A percentile compares a stretch with the other conserved stretches of the same genome.
Evolutionary conservation across 2,113 vertebrate species (phyloP).

Genomic region (Tonatia bakeri): DNA sequence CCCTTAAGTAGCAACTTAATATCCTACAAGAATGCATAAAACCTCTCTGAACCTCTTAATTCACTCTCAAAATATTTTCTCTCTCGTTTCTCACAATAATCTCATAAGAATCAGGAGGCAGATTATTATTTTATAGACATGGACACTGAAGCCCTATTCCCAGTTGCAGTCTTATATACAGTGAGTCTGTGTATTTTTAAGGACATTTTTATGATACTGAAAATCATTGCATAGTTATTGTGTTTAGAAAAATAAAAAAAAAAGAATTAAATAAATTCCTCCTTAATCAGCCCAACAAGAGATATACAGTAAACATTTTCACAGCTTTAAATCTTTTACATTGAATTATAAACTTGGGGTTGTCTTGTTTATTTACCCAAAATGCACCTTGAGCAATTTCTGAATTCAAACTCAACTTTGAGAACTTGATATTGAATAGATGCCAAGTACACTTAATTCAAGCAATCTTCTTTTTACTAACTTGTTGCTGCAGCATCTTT

Average conservation of each 20-base stretch:
- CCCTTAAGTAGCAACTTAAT: neutral
- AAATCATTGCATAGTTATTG: neutral
- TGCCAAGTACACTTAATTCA: neutral
- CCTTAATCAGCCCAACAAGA: neutral
- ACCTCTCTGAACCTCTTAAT: neutral
- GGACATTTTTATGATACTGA: neutral
- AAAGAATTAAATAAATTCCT: neutral
- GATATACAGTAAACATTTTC: neutral
- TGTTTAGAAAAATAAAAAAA: neutral
- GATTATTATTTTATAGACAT: neutral
- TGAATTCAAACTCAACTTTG: neutral
- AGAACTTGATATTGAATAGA: neutral
- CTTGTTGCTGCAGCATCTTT: neutral
- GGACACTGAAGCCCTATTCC: neutral
- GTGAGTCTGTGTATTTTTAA: neutral
- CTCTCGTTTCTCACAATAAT: neutral
- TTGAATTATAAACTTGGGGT: neutral
- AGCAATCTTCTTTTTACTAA: neutral
- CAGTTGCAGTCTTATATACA: neutral
- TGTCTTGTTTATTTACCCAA: neutral
- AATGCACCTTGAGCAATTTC: neutral
- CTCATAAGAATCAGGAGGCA: neutral
- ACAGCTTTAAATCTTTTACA: neutral
- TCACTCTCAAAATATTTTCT: neutral
- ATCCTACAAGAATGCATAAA: neutral